Base-by-base conservation (phyloP, 2,797 vertebrate genomes). In the Melanotaenia pygmaea region DNA sequence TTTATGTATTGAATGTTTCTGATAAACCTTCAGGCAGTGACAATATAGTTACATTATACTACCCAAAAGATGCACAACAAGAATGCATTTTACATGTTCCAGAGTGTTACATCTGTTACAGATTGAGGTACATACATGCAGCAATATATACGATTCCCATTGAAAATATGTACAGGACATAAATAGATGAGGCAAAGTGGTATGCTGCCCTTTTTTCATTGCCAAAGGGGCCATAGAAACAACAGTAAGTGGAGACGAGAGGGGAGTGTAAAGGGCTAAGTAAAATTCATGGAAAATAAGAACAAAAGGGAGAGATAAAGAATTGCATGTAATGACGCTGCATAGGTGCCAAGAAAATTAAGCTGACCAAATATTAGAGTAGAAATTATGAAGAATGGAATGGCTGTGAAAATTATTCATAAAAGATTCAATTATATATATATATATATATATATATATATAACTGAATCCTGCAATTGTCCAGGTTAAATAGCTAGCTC, bases 401-500 rank as follows among this genome's bases (percentile, higher is more conserved):
- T 75, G 63, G 82, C 81, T 70, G 64, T 77, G 79, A 80, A 90
- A 90, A 89, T 89, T 59, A 83, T 90, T 91, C 84, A 87, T 74
- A 88, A 79, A 58, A 69, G 81, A 89, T 87, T 89, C 83, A 89
- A 89, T 89, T 72, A 82, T 28, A 28, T 28, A 28, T 28, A 28
- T 26, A 26, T 26, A 26, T 72, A 82, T 28, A 28, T 4, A 28
- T 28, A 28, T 26, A 26, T 26, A 26, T 26, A 28, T 28, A 28
- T 28, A 28, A 28, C 2, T 28, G 28, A 28, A 28, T 28, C 28
- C 28, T 28, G 28, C 3, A 28, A 28, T 28, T 28, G 86, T 84
- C 81, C 80, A 89, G 90, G 89, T 91, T 90, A 91, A 90, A 91
- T 67, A 80, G 70, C 69, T 59, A 74, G 78, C 79, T 86, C 74